These are phyloP conservation scores for Centroberyx gerrardi DNA, from an alignment of 2,797 vertebrate genomes.

Conservation along the genomic window DNA sequence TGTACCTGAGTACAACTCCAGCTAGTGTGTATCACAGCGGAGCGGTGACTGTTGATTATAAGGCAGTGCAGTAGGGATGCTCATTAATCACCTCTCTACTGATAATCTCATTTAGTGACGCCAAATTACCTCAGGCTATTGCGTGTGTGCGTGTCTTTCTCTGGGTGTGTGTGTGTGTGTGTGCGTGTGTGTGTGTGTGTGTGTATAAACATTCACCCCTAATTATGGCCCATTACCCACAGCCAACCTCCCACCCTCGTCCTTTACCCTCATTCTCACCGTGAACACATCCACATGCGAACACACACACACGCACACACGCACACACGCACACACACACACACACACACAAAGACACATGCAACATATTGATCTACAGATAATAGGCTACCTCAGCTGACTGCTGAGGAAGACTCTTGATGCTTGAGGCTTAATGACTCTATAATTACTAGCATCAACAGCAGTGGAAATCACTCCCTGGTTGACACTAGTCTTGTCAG, in stretches of 20 bases:
- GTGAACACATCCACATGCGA: constrained; percentile 15
- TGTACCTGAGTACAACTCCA: constrained; percentile 57
- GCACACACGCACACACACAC: constrained; percentile 14
- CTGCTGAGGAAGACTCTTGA: constrained; percentile 60
- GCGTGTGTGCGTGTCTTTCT: constrained; percentile 27
- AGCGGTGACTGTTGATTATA: constrained; percentile 68
- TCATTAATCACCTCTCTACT: constrained; percentile 79
- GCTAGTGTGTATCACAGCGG: constrained; percentile 61
- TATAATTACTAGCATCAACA: constrained; percentile 65
- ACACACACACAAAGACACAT: constrained; percentile 20
- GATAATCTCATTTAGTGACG: constrained; percentile 80
- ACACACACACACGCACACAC: constrained; percentile 4
- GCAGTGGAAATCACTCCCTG: constrained; percentile 18
- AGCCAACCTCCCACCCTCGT: constrained; percentile 55
- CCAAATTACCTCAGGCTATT: constrained; percentile 75
- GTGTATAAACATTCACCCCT: constrained; percentile 66
- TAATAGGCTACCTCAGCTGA: constrained; percentile 50
- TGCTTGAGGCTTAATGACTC: constrained; percentile 68
- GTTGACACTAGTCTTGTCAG: constrained; percentile 14
- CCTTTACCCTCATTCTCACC: constrained; percentile 29
- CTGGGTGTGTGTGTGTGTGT: constrained; percentile 13
- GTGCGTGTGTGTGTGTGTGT: constrained; percentile 38
- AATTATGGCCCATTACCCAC: constrained; percentile 76
- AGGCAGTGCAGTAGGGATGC: constrained; percentile 72
- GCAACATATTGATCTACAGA: constrained; percentile 65